Conservation (phyloP, 37 sponge, comb jelly and placozoan species). For the Theonella swinhoei region DNA sequence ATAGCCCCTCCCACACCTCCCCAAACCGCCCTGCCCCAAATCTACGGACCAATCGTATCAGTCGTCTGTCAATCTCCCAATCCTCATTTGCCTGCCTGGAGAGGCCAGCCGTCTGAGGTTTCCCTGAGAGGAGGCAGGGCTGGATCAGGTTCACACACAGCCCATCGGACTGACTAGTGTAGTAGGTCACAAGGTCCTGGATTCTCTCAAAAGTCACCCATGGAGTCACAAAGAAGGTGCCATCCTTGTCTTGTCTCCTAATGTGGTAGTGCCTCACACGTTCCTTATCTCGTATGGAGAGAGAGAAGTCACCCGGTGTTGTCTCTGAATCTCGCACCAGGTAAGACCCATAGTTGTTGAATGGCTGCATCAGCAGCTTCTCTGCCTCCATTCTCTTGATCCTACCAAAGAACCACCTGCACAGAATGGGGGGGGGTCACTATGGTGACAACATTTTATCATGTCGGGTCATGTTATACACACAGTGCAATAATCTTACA, state of each 20-base stretch:
- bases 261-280: conserved; percentile 92
- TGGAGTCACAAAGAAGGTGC: conserved; percentile 88
- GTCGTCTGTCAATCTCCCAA: too few relatives aligned
- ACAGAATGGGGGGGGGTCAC: conserved; percentile 7
- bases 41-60: too few relatives aligned
- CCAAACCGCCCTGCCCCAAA: too few relatives aligned
- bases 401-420: conserved; percentile 97
- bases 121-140: conserved; percentile 79
- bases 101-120: conserved; percentile 92
- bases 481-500: too few relatives aligned
- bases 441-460: too few relatives aligned
- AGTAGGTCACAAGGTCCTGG: conserved; percentile 78
- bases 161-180: conserved; percentile 84
- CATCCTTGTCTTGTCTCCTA: conserved; percentile 77
- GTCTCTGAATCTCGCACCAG: conserved; percentile 96
- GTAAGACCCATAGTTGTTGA: conserved; percentile 84
- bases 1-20: too few relatives aligned
- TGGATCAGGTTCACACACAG: too few relatives aligned
- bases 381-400: conserved; percentile 95
- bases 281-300: conserved; percentile 85
- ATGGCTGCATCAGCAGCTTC: conserved; percentile 77
- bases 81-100: too few relatives aligned
- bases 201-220: conserved; percentile 75
- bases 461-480: too few relatives aligned
- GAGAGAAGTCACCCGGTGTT: conserved; percentile 93